Base-by-base conservation (phyloP, 2,797 vertebrate species). In the Xenops minutus region DNA sequence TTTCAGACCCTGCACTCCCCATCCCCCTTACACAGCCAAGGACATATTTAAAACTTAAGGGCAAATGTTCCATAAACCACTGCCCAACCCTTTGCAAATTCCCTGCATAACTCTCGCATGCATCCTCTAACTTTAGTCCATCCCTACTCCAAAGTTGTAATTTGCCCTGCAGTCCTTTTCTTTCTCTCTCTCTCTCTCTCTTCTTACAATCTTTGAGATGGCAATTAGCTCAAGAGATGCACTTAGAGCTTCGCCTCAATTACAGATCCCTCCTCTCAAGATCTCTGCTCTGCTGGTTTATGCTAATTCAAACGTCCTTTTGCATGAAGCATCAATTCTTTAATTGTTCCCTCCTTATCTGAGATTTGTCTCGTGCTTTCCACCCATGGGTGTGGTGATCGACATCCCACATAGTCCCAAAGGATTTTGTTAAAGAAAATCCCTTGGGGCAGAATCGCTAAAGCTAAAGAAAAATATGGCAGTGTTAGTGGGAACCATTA, bases 41-140 rank as follows among this genome's bases (percentile, higher is more conserved):
- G 88, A 88, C 80, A 49, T 93, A 95, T 95, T 97, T 97, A 96
- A 97, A 97, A 97, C 93, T 98, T 96, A 91, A 97, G 96, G 95
- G 91, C 93, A 93, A 96, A 90, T 75, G 95, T 93, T 96, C 93
- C 92, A 96, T 97, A 97, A 96, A 97, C 75, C 76, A 3, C 58
- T 89, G 92, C 94, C 92, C 95, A 85, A 49, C 62, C 92, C 91
- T 79, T 75, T 39, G 55, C 89, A 92, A 96, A 96, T 96, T 96
- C 96, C 78, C 95, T n/a, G 93, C 94, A 92, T 97, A 97, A 90
- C 96, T 97, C 63, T 24, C 41, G 30, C 92, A 93, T 89, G 85
- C 87, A 94, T 74, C 85, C 84, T 71, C 85, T 89, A 75, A 41
- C 85, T 84, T 86, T 4, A 73, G 93, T 94, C 92, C 93, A 92